Base-by-base conservation (phyloP, 2,113 vertebrate genomes). In the Egretta garzetta region DNA sequence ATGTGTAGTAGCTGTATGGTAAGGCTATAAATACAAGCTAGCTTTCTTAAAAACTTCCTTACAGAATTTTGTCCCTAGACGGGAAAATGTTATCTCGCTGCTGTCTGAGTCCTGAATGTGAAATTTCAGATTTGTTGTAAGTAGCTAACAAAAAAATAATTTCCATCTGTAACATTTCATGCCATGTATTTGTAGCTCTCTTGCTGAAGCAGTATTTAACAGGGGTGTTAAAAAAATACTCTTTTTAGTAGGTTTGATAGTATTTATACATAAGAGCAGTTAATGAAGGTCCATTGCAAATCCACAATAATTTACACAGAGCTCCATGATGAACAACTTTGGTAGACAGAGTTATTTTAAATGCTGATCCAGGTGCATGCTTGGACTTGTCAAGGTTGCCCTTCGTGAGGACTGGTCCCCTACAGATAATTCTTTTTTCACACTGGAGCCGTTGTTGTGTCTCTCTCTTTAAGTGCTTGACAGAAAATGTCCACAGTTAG, bases 21-120 rank as follows among this genome's bases (percentile, higher is more conserved):
- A 88, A 95, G 63, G 91, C 91, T 97, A 95, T 96, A 97, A 98
- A 96, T 97, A 96, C 86, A 90, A 96, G 90, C 93, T 96, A 86
- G 87, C 83, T 94, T 97, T 95, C 95, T 94, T 8, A 4, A 86
- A 93, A 97, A 93, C 87, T 97, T 97, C 86, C 73, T 92, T 75
- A 74, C 77, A 66, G 93, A 94, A 93, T 97, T 97, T 95, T 90
- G 83, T 67, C 97, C 96, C 96, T 97, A 95, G 93, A 96, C 97
- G 89, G 88, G 96, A 97, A 96, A 83, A 92, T 13, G 6, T 90
- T 76, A 80, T 95, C 89, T 97, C 4, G 3, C 62, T 91, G 84
- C 74, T 55, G 18, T 66, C 47, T 50, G 71, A 33, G 21, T 76
- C 71, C 45, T 82, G 45, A 79, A 45, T 79, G 53, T 52, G 92